phyloP scores from a whole-genome alignment of 2,888 invertebrate species.

The Conchocele bisecta region DNA sequence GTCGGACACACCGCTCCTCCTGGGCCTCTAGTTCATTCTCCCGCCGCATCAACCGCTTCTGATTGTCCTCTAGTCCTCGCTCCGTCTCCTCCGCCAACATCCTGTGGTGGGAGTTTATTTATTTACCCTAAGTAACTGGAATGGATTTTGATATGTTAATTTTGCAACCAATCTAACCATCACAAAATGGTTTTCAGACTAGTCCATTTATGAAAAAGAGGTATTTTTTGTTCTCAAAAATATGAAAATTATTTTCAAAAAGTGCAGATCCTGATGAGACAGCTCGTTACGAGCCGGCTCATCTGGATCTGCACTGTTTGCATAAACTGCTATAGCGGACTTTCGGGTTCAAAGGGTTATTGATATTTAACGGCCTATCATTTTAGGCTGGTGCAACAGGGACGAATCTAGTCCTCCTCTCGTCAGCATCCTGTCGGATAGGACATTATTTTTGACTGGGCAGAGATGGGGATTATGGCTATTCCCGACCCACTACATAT shows the following conservation, averaged over 20 bases:
- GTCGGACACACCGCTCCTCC: conserved; percentile 68
- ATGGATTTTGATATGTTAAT: not conserved
- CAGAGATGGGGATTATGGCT: too few species aligned
- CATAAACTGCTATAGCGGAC: too few species aligned
- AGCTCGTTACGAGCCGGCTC: not conserved
- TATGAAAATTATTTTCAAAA: too few species aligned
- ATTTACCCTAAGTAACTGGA: not conserved
- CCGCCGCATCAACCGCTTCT: conserved; percentile 71
- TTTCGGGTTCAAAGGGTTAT: too few species aligned
- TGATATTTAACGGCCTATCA: too few species aligned
- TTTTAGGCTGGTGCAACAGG: too few species aligned
- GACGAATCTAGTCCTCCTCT: too few species aligned
- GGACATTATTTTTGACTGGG: too few species aligned
- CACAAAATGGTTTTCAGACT: not conserved
- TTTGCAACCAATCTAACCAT: not conserved
- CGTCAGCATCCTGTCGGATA: too few species aligned
- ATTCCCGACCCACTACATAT: too few species aligned
- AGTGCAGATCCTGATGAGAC: not conserved
- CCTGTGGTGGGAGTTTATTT: conserved; percentile 57
- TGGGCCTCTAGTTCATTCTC: conserved; percentile 77
- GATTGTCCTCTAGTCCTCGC: conserved; percentile 75
- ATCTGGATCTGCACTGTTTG: not conserved
- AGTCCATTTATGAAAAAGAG: too few species aligned
- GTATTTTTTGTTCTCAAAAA: too few species aligned
- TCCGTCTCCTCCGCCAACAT: conserved; percentile 81